Conservation (phyloP, 2,888 invertebrate genomes). For the Cantharis rufa region DNA sequence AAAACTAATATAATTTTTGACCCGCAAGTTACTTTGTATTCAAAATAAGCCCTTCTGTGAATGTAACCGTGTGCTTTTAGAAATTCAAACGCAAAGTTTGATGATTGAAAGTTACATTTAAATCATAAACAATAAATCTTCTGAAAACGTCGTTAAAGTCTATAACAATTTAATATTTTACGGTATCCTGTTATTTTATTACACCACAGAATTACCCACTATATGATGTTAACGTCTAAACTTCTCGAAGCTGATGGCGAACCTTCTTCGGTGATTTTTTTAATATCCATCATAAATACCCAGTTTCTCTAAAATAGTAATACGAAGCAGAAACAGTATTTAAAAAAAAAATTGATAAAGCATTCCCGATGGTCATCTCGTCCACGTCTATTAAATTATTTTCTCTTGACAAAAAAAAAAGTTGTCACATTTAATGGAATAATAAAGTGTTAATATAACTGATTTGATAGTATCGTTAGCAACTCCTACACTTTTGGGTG, state of each 20-base stretch:
- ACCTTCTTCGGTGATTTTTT: not conserved
- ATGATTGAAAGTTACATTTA: not conserved
- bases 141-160: not conserved
- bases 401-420: not conserved
- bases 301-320: not conserved
- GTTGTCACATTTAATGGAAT: not conserved
- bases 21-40: not conserved
- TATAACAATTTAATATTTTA: not conserved
- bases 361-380: not conserved
- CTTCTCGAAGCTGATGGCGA: not conserved
- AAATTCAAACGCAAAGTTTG: not conserved
- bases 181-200: not conserved
- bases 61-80: not conserved
- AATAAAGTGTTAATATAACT: not conserved
- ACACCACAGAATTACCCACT: not conserved
- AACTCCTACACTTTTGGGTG: not conserved
- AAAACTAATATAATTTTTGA: too few species aligned
- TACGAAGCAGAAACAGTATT: not conserved
- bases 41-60: not conserved
- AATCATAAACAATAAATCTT: not conserved
- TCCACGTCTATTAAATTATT: not conserved
- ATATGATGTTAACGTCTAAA: not conserved
- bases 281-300: not conserved
- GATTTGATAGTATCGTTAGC: not conserved
- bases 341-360: not conserved